These are phyloP conservation scores for Cheirogaleus medius DNA, from an alignment of 2,113 vertebrate genomes.

Conservation along the genomic window DNA sequence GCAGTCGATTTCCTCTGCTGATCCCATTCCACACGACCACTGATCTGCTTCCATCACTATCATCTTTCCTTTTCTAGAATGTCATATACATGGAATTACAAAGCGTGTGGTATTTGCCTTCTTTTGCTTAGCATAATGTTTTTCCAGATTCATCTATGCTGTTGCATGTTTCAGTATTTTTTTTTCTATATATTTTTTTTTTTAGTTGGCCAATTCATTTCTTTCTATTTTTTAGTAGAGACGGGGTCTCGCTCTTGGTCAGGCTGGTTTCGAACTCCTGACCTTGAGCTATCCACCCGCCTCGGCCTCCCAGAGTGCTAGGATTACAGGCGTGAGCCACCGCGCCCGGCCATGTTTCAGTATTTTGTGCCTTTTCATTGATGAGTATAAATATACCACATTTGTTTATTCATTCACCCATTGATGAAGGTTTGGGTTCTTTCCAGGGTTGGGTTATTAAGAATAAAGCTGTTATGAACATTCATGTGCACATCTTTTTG, in stretches of 20 bases:
- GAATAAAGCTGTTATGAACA: neutral
- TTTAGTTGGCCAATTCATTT: no score
- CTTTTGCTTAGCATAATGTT: neutral
- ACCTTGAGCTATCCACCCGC: no score
- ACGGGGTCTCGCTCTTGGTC: no score
- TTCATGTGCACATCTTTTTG: neutral
- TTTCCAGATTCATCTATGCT: neutral
- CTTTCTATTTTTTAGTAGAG: no score
- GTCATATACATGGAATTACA: neutral
- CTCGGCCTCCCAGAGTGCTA: no score
- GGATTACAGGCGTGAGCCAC: no score
- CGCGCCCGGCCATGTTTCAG: neutral
- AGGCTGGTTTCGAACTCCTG: no score
- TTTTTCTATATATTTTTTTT: no score
- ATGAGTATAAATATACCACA: neutral
- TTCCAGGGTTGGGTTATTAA: neutral
- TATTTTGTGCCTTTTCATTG: neutral
- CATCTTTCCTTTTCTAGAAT: neutral
- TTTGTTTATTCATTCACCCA: neutral
- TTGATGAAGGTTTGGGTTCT: neutral
- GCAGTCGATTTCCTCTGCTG: neutral
- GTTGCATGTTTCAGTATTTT: neutral
- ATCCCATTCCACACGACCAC: neutral
- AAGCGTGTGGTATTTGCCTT: neutral
- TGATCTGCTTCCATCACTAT: neutral